These are phyloP conservation scores for Amblyopsis rosae DNA, from an alignment of 2,113 vertebrate genomes.

Conservation along the genomic window DNA sequence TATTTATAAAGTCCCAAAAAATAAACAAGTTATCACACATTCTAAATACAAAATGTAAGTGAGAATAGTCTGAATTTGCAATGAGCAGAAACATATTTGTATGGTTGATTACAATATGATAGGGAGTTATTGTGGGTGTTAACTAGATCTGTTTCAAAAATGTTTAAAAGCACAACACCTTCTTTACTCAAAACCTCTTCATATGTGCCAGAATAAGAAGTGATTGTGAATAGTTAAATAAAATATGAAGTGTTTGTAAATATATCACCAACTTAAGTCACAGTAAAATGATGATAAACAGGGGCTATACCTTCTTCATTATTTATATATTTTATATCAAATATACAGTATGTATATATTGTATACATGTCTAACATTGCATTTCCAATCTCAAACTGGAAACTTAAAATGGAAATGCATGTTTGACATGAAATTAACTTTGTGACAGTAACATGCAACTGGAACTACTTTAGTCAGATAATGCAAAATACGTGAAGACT, in stretches of 20 bases:
- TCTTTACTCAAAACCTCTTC: constrained; percentile 1
- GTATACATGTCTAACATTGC: constrained; percentile 65
- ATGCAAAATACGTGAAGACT: constrained; percentile 64
- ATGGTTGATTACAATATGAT: constrained; percentile 60
- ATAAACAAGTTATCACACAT: constrained; percentile 82
- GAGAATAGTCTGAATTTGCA: constrained; percentile 70
- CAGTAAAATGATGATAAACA: constrained; percentile 22
- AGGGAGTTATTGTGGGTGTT: constrained; percentile 25
- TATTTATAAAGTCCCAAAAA: constrained; percentile 84
- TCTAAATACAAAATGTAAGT: constrained; percentile 80
- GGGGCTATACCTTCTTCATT: constrained; percentile 34
- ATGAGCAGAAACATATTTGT: constrained; percentile 63
- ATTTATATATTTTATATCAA: constrained; percentile 1
- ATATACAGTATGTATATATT: constrained; percentile 37
- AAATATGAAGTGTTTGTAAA: constrained; percentile 1
- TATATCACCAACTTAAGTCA: constrained; percentile 13
- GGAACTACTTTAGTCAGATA: constrained; percentile 69
- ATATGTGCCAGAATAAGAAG: constrained; percentile 26
- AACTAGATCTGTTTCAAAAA: constrained; percentile 29
- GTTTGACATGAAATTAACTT: constrained; percentile 62
- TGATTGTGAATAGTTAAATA: constrained; percentile 18
- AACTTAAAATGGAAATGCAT: constrained; percentile 66
- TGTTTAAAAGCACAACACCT: background rate
- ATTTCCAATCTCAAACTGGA: constrained; percentile 68
- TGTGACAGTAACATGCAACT: constrained; percentile 72